phyloP scores from a whole-genome alignment of 1,140 invertebrate species.

The Dreissena polymorpha region DNA sequence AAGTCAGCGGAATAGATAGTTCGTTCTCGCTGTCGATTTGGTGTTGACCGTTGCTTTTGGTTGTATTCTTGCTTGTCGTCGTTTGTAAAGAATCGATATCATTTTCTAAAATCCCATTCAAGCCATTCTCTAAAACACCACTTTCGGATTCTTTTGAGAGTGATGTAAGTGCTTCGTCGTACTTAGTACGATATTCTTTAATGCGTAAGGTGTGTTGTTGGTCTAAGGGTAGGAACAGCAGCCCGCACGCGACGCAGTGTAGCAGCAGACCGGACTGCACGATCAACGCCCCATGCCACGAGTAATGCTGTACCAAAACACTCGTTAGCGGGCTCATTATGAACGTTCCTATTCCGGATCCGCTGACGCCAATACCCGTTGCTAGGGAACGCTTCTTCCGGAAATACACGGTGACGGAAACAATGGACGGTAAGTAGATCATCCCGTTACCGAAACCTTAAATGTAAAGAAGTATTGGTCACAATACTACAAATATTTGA shows the following conservation, averaged over 20 bases:
- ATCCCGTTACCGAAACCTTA: constrained; percentile 38
- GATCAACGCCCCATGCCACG: constrained; percentile 86
- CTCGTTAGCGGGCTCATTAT: constrained; percentile 85
- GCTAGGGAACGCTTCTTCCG: constrained; percentile 96
- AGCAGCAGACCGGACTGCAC: constrained; percentile 90
- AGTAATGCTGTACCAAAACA: constrained; percentile 83
- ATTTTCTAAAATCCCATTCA: no score
- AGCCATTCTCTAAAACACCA: no score
- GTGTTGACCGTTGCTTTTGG: no score
- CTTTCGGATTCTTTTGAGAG: no score
- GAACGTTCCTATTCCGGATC: constrained; percentile 93
- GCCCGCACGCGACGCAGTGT: constrained; percentile 79
- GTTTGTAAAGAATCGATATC: no score
- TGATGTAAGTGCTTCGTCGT: no score
- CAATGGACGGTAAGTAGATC: constrained; percentile 32
- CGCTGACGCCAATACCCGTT: constrained; percentile 98
- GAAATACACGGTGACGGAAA: constrained; percentile 89
- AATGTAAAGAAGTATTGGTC: not conserved
- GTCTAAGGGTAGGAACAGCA: constrained; percentile 9
- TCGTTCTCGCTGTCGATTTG: no score
- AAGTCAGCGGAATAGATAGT: no score
- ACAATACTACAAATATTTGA: not conserved
- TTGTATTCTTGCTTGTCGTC: no score
- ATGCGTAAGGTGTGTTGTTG: no score
- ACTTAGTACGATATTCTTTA: no score